These are phyloP conservation scores for Dermatemys mawii DNA, from an alignment of 2,113 vertebrate species.

Conservation along the genomic window DNA sequence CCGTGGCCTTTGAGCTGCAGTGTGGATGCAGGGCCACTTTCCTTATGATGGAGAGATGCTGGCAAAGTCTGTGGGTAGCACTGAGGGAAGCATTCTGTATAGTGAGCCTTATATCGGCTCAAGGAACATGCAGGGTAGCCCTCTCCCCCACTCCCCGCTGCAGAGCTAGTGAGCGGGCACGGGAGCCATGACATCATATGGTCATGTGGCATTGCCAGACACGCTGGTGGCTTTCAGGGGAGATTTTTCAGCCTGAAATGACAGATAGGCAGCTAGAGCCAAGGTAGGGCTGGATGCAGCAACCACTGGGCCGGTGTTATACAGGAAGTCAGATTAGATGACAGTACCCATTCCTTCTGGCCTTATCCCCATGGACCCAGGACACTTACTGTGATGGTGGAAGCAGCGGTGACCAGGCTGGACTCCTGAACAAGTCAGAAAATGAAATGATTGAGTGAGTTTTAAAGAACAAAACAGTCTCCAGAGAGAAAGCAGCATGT, in stretches of 20 bases:
- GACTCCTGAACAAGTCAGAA: not conserved
- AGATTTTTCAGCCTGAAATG: not conserved
- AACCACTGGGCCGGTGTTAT: not conserved
- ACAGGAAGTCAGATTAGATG: not conserved
- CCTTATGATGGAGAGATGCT: too few species aligned
- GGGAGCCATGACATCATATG: too few species aligned
- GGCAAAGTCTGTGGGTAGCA: too few species aligned
- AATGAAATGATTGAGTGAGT: not conserved
- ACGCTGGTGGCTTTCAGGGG: too few species aligned
- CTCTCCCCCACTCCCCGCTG: not conserved
- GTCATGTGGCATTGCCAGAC: too few species aligned
- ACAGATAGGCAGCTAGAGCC: not conserved
- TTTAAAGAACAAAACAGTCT: not conserved
- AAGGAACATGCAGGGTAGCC: too few species aligned
- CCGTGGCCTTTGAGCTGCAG: too few species aligned
- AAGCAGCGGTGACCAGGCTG: not conserved
- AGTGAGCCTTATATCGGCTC: too few species aligned
- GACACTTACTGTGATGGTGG: not conserved
- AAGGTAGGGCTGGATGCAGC: not conserved
- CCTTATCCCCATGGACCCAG: not conserved
- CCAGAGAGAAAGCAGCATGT: not conserved
- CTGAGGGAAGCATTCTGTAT: too few species aligned
- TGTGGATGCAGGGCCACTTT: too few species aligned
- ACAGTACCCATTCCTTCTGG: not conserved
- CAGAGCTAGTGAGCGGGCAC: too few species aligned